Conservation (phyloP, 2,888 invertebrate genomes). For the Cephonodes hylas region DNA sequence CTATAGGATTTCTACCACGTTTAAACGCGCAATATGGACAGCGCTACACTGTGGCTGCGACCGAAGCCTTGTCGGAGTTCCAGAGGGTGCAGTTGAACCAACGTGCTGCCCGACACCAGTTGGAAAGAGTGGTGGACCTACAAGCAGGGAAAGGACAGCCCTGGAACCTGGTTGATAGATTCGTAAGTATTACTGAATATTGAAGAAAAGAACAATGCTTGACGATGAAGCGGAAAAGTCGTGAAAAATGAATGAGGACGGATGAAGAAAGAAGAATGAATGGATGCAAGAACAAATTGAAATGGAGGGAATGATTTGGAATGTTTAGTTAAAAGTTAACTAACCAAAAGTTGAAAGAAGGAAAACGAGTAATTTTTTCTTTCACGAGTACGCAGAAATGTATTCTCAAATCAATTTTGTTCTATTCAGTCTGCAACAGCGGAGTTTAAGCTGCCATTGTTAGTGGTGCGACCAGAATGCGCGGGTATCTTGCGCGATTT, state of each 20-base stretch:
- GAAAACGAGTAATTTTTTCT: too few relatives aligned
- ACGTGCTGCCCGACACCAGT: conserved; percentile 79
- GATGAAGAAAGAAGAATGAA: conserved; percentile 36
- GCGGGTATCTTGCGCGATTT: conserved; percentile 83
- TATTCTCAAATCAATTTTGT: neutral
- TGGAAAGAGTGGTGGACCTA: conserved; percentile 80
- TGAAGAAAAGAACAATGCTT: too few relatives aligned
- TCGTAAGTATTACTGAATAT: conserved; percentile 63
- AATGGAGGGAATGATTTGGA: neutral
- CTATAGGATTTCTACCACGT: conserved; percentile 84
- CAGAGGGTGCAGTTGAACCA: conserved; percentile 83
- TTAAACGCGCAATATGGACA: conserved; percentile 85
- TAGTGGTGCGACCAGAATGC: conserved; percentile 85
- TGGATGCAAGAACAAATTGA: conserved; percentile 6
- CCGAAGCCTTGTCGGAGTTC: conserved; percentile 87
- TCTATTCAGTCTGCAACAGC: conserved; percentile 82
- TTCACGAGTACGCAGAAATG: too few relatives aligned
- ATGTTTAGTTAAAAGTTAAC: neutral
- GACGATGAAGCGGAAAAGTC: conserved; percentile 6
- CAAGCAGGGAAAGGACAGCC: conserved; percentile 84
- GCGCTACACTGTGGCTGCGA: conserved; percentile 86
- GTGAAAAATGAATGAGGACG: conserved; percentile 34
- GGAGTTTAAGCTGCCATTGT: conserved; percentile 85
- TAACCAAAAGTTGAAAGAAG: neutral
- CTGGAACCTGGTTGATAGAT: conserved; percentile 81